A percentile compares a stretch with the other conserved stretches of the same genome.
Evolutionary conservation across 2,113 vertebrate genomes (phyloP).

Genomic region (Eulemur macaco): DNA sequence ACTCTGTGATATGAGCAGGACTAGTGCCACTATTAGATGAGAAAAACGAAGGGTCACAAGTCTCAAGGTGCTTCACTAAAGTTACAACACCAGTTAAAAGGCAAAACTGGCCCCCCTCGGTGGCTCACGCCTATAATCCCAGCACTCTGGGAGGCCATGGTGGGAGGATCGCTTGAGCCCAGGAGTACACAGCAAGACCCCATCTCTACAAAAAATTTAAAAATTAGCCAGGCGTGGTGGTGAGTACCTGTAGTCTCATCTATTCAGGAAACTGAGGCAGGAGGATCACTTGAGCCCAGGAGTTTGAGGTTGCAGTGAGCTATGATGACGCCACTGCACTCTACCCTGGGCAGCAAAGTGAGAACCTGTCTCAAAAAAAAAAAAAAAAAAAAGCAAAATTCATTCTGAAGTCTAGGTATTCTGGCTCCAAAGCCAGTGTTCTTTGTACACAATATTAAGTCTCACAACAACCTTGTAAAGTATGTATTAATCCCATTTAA

Average conservation of each 20-base stretch:
- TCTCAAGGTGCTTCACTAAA: background rate
- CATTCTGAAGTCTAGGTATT: background rate
- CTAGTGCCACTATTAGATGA: background rate
- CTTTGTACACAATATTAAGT: background rate
- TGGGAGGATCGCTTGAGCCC: too few species aligned
- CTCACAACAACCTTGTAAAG: background rate
- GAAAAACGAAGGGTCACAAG: background rate
- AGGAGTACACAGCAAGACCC: too few species aligned
- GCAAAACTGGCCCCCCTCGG: background rate
- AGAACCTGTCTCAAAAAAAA: background rate
- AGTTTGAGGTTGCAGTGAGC: too few species aligned
- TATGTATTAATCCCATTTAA: background rate
- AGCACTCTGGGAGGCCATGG: too few species aligned
- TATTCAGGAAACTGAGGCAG: too few species aligned
- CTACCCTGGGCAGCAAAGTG: too few species aligned
- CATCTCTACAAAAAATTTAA: too few species aligned
- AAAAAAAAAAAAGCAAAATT: background rate
- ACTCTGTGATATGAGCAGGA: background rate
- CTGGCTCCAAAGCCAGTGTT: background rate
- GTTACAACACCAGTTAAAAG: background rate
- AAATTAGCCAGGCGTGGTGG: too few species aligned
- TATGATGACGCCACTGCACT: too few species aligned
- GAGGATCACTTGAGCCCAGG: too few species aligned
- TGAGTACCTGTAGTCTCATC: too few species aligned
- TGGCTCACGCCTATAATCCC: too few species aligned